Evolutionary conservation across 2,113 vertebrate species (phyloP), one percentile per base, ranked within the genome.

Genomic region (Pelvicachromis taeniatus): DNA sequence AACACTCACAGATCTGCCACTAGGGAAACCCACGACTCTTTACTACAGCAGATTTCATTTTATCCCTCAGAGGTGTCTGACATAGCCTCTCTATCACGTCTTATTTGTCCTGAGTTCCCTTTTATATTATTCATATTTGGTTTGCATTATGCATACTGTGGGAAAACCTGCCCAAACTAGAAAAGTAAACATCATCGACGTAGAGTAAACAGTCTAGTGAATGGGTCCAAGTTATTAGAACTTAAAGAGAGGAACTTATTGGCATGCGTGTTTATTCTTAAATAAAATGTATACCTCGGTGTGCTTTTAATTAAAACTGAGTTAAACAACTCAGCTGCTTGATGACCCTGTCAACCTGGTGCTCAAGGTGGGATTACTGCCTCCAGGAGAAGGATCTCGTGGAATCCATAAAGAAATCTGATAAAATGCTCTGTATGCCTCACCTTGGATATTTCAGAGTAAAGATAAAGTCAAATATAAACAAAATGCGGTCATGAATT

Each of bases 1-100:
- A 94, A 93, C 90, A 91, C 63, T 68, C 56, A 56, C 55, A 59
- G 79, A 68, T 87, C 83, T 80, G 50, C 86, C 54, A 9, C 84
- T 31, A 19, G 50, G 40, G 75, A 84, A 88, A 83, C 53, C 70
- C 83, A 48, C 11, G 1, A 63, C 65, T 78, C 58, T 58, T 14
- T 40, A 65, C n/a, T 8, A 35, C 50, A 10, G 79, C 75, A 70
- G 58, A 65, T 86, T 88, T 78, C 45, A 84, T 90, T 89, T 80
- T 4, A n/a, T 35, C 55, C 48, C 61, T 65, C 75, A 4, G 45
- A 79, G 55, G 4, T 23, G 65, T 81, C 61, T 23, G 80, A 78
- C 33, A 13, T 19, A 21, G n/a, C 29, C 73, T 45, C 42, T 68
- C 31, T 35, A 54, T 45, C 82, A 45, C 1, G 12, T 75, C 70